Evolutionary conservation across 2,888 invertebrate genomes (phyloP).

Genomic region (Trachelus tabidus): DNA sequence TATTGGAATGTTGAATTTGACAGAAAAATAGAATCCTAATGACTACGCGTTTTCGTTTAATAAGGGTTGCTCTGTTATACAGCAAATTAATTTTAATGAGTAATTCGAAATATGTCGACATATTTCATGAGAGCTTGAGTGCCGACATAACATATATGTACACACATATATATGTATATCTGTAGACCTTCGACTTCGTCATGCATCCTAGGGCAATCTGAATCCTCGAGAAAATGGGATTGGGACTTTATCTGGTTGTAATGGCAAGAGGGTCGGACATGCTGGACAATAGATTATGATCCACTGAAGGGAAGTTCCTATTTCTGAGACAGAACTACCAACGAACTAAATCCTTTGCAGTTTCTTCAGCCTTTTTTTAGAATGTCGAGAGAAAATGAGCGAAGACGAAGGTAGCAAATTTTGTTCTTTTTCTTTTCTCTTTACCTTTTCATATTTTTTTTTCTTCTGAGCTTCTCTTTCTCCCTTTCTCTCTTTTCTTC

Average conservation of each 20-base stretch:
- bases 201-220: no score
- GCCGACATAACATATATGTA: no score
- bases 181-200: no score
- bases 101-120: no score
- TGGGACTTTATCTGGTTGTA: not conserved
- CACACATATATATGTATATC: no score
- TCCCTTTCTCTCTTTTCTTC: conserved; percentile 2
- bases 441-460: conserved; percentile 13
- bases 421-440: conserved; percentile 24
- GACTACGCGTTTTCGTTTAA: no score
- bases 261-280: conserved; percentile 13
- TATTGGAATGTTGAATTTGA: no score
- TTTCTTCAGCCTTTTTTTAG: conserved; percentile 31
- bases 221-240: no score
- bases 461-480: conserved; percentile 1
- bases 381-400: not conserved
- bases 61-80: no score
- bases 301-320: conserved; percentile 32
- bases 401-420: conserved; percentile 11
- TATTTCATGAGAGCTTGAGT: no score
- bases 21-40: no score
- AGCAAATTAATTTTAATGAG: no score
- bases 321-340: conserved; percentile 11
- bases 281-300: conserved; percentile 35
- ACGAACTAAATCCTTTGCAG: conserved; percentile 23